Evolutionary conservation across 2,888 invertebrate species (phyloP), one percentile per base, ranked within the genome.

Genomic region (Aspidiotus destructor): DNA sequence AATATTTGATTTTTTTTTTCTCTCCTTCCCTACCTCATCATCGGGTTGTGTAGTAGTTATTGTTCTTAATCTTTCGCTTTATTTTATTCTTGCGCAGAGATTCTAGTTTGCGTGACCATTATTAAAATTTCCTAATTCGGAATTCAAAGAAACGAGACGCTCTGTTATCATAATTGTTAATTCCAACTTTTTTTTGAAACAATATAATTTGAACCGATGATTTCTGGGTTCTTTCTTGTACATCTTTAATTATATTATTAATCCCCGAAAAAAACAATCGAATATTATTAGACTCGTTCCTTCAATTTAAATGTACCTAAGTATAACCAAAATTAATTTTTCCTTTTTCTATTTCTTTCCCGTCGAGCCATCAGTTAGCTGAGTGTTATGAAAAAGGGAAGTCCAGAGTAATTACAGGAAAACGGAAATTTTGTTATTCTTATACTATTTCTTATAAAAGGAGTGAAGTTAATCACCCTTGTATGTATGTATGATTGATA

Each of bases 371-470:
- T n/a, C 48, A n/a, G 48, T n/a, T n/a, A n/a, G 48, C n/a, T n/a
- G 48, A n/a, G 48, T 48, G 28, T 28, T 28, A 28, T 28, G 28
- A 6, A 11, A n/a, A 48, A 48, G n/a, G 48, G 48, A 48, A 48
- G 48, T 48, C 48, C 48, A n/a, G n/a, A 48, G n/a, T 48, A 48
- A 48, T 48, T 48, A 48, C 48, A 48, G 48, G 48, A 48, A 48
- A 48, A 48, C 48, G 48, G 48, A 48, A 48, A 48, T 48, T 48
- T 48, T 48, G 11, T 11, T 48, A 48, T n/a, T 48, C 48, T 48
- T 48, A n/a, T 48, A 48, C n/a, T n/a, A n/a, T 48, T 48, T 48
- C 28, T 28, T 28, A 28, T 28, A 28, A 28, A 48, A 48, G 48
- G n/a, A 48, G 48, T n/a, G 48, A n/a, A 48, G 48, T 48, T 48